A percentile compares a stretch with the other conserved stretches of the same genome.
phyloP scores from a whole-genome alignment of 2,113 vertebrate genomes.

The Corvus moneduloides region DNA sequence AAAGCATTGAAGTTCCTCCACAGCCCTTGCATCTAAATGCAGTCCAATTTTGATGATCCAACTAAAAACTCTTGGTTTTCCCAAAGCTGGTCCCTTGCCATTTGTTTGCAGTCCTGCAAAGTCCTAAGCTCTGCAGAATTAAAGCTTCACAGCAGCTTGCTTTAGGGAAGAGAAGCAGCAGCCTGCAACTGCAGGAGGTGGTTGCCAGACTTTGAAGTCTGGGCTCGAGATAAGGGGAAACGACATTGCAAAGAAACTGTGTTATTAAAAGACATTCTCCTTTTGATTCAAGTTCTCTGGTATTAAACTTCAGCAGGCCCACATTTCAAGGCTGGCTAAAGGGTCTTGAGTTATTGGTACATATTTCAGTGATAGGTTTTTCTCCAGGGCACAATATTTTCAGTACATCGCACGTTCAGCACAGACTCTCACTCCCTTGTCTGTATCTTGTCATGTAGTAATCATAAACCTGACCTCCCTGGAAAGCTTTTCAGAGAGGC shows the following conservation, averaged over 20 bases:
- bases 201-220: constrained; percentile 49
- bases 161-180: not conserved
- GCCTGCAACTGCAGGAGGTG: constrained; percentile 26
- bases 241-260: not conserved
- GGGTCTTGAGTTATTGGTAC: constrained; percentile 45
- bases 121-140: constrained; percentile 32
- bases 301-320: constrained; percentile 20
- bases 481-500: constrained; percentile 8
- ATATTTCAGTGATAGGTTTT: constrained; percentile 7
- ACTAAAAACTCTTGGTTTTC: not conserved
- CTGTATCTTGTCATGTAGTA: constrained; percentile 15
- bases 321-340: constrained; percentile 37
- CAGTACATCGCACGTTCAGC: not conserved
- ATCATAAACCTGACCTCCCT: constrained; percentile 18
- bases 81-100: not conserved
- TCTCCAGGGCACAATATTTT: constrained; percentile 39
- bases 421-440: not conserved
- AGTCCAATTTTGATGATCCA: not conserved
- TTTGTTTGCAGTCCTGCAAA: constrained; percentile 37
- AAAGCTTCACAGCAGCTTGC: constrained; percentile 31
- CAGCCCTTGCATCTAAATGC: not conserved
- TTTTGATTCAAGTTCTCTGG: constrained; percentile 23
- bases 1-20: not conserved
- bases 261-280: constrained; percentile 30
- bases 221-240: constrained; percentile 17